Evolutionary conservation across 37 sponge, comb jelly and placozoan genomes (phyloP).

Genomic region (Haliclona indistincta): DNA sequence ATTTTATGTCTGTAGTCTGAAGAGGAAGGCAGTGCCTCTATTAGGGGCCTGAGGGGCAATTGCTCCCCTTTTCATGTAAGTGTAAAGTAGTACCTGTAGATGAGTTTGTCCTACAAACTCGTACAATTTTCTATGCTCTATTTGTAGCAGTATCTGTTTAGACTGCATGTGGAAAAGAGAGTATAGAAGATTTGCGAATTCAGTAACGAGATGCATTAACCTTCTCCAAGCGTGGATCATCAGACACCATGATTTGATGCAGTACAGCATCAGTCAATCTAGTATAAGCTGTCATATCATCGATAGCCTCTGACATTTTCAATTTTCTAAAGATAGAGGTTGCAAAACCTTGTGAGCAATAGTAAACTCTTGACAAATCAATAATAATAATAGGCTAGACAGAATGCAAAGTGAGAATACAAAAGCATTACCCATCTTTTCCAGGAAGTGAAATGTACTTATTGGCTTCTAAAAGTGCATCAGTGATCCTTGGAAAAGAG

Average conservation of each 20-base stretch:
- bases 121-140: slow-evolving; percentile 77
- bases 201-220: slow-evolving; percentile 19
- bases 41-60: no score
- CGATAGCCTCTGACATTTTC: slow-evolving; percentile 68
- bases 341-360: no score
- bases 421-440: slow-evolving; percentile 46
- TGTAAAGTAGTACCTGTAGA: no score
- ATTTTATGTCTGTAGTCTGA: no score
- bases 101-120: slow-evolving; percentile 79
- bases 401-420: no score
- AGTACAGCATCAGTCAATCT: slow-evolving; percentile 68
- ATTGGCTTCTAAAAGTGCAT: slow-evolving; percentile 68
- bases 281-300: slow-evolving; percentile 81
- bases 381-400: no score
- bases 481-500: slow-evolving; percentile 50
- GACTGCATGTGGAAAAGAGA: slow-evolving; percentile 29
- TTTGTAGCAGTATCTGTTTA: slow-evolving; percentile 31
- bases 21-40: no score
- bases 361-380: no score
- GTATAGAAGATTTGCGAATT: background rate
- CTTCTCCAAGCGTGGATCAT: slow-evolving; percentile 58
- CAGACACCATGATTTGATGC: slow-evolving; percentile 45
- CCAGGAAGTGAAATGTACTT: slow-evolving; percentile 46
- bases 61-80: no score
- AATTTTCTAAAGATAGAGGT: no score